Evolutionary conservation across 2,888 invertebrate genomes (phyloP).

Genomic region (Ferrisia virgata): DNA sequence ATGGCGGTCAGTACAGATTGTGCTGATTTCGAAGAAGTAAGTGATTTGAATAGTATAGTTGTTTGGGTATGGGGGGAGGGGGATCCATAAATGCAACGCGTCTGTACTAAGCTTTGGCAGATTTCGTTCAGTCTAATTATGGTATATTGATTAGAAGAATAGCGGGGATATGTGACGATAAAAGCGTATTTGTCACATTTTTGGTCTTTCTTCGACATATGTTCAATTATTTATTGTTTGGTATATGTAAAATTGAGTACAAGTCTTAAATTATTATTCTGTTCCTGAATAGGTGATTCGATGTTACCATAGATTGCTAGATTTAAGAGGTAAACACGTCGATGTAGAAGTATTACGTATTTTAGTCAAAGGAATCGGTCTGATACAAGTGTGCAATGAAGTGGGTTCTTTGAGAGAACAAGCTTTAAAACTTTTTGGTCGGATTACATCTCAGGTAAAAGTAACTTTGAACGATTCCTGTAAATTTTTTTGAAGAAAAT

Average conservation of each 20-base stretch:
- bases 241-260: no score
- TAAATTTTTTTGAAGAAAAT: not conserved
- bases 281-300: constrained; percentile 60
- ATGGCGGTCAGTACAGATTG: constrained; percentile 83
- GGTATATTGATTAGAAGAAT: constrained; percentile 35
- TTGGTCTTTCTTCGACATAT: constrained; percentile 40
- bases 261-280: not conserved
- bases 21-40: constrained; percentile 74
- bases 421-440: constrained; percentile 67
- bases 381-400: constrained; percentile 62
- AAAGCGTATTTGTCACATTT: constrained; percentile 9
- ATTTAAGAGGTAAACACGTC: constrained; percentile 75
- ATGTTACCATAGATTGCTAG: constrained; percentile 79
- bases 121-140: not conserved
- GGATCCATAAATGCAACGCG: not conserved
- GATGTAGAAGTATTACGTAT: constrained; percentile 74
- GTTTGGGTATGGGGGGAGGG: not conserved
- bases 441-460: constrained; percentile 62
- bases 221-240: not conserved
- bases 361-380: constrained; percentile 66
- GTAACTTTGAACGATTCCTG: not conserved
- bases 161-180: not conserved
- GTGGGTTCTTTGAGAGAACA: constrained; percentile 60
- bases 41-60: not conserved
- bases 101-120: not conserved